These are phyloP conservation scores for Leptodactylus fallax DNA, from an alignment of 2,797 vertebrate species.

Conservation along the genomic window DNA sequence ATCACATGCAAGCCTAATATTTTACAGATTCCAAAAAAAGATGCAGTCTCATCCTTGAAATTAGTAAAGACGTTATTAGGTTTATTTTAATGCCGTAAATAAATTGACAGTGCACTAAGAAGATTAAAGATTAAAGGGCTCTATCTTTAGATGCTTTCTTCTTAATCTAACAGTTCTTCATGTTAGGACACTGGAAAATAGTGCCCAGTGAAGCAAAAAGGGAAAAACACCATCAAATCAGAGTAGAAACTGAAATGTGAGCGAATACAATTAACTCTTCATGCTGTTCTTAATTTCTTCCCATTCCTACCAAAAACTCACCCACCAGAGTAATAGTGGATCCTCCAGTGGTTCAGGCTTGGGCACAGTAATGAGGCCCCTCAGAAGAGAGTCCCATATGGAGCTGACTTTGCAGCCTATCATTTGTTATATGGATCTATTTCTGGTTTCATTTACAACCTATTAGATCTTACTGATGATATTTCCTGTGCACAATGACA, in stretches of 20 bases:
- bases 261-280: background rate
- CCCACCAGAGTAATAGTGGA: background rate
- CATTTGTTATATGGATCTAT: background rate
- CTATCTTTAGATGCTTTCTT: slow-evolving; percentile 65
- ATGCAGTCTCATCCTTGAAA: slow-evolving; percentile 44
- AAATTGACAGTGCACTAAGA: slow-evolving; percentile 63
- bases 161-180: slow-evolving; percentile 57
- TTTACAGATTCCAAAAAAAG: slow-evolving; percentile 2
- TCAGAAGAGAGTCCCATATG: background rate
- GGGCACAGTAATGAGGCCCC: background rate
- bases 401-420: background rate
- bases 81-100: slow-evolving; percentile 46
- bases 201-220: background rate
- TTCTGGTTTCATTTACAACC: background rate
- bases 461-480: background rate
- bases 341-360: background rate
- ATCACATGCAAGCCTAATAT: slow-evolving; percentile 13
- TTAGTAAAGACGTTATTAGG: slow-evolving; percentile 21
- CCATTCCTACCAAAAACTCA: background rate
- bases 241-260: background rate
- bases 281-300: background rate
- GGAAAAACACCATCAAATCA: background rate
- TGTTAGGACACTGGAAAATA: slow-evolving; percentile 30
- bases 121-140: slow-evolving; percentile 64
- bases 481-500: no score